Evolutionary conservation across 2,797 vertebrate genomes (phyloP), one percentile per base, ranked within the genome.

Genomic region (Melanogrammus aeglefinus): DNA sequence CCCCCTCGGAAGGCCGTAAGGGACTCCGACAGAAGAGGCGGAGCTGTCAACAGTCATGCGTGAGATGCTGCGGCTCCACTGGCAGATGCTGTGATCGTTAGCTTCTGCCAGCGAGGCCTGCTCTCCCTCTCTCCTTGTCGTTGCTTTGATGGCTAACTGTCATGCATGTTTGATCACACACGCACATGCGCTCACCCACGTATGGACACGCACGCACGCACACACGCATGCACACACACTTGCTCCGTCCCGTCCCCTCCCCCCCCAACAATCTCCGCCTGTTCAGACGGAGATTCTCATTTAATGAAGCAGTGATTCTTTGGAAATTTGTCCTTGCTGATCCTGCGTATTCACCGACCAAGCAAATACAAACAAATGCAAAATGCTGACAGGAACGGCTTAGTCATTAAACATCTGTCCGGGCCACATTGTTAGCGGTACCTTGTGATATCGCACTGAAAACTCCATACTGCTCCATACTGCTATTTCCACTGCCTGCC

Each of bases 161-260:
- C 90, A 92, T 93, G 89, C 89, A 93, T 92, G 90, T 92, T 94
- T 94, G 88, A 94, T 94, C 91, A 89, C 81, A 92, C 84, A 85
- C 77, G 78, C 84, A 88, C 86, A 86, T 18, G 1, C 63, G n/a
- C 21, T n/a, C 80, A 90, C 79, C 82, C 84, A 84, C 83, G 86
- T 85, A 87, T 83, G 91, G n/a, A n/a, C n/a, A n/a, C 88, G 84
- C 91, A 89, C 81, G 92, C 84, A 86, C 84, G 86, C 84, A 91
- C 88, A 86, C 88, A 84, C 91, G 88, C 88, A 84, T 91, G 88
- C 81, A 92, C 84, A 86, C 84, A 87, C 84, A 91, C 88, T 84
- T 63, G 57, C 21, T 8, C 2, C 0, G 6, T n/a, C 41, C 9
- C 41, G 1, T 3, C 9, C 41, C 14, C 14, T 0, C 9, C 14